Base-by-base conservation (phyloP, 2,888 invertebrate species). In the Dione juno region DNA sequence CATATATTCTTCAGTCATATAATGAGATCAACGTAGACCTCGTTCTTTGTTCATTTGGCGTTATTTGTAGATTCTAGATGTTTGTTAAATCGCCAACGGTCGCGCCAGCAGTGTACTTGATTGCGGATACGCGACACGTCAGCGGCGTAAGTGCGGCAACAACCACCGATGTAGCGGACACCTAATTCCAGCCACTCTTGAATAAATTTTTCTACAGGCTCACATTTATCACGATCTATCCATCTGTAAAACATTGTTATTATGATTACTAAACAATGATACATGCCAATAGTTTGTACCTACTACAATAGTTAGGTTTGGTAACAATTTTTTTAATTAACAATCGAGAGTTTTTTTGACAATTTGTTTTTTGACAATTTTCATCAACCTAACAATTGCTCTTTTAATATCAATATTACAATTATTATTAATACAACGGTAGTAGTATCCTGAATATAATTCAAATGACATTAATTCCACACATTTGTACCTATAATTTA, bases 131-230 rank as follows among this genome's bases (percentile, higher is more conserved):
- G 94, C 11, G 94, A 93, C 45, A 98, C 96, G 84, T 98, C 97
- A 0, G 95, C 94, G 1, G 98, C 96, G 79, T 96, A 96, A 0
- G 98, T 97, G 77, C 98, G 94, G 86, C 99, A 99, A 81, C 99
- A 99, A 0, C 99, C 99, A 28, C 99, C 98, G 57, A 99, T 94
- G 85, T 97, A 97, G 67, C 94, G 94, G 45, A 97, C 97, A 0
- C 98, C 98, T 58, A 96, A 86, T 70, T 96, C 94, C 66, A 97
- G 85, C 98, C 98, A 99, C 79, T 96, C 95, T 21, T 94, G 94
- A 10, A 98, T 95, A 82, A 96, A 96, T 28, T 94, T 93, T 73
- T 95, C 95, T 0, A 98, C 94, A 1, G 96, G 94, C 75, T 95
- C 95, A 83, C 95, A 95, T 82, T 95, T 95, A 77, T 95, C 95